phyloP scores from a whole-genome alignment of 2,113 vertebrate species.

The Notothenia rossii region DNA sequence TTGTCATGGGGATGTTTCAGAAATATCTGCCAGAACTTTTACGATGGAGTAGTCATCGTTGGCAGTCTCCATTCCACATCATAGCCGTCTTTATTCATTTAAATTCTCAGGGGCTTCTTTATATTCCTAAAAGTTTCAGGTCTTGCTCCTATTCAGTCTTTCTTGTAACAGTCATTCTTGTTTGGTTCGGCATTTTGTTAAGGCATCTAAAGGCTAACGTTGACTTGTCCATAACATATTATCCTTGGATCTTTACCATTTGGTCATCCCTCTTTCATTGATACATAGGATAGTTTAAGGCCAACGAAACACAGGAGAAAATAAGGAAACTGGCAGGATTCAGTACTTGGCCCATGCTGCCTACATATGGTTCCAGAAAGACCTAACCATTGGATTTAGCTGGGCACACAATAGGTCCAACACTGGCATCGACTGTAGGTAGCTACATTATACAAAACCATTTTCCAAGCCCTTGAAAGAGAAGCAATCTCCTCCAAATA shows the following conservation, averaged over 20 bases:
- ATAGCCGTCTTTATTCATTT: conserved; percentile 26
- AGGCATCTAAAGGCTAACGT: background rate
- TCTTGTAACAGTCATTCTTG: conserved; percentile 16
- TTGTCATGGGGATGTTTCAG: conserved; percentile 22
- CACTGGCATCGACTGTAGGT: background rate
- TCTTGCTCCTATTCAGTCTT: conserved; percentile 29
- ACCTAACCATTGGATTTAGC: conserved; percentile 30
- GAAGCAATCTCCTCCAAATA: background rate
- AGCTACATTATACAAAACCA: conserved; percentile 7
- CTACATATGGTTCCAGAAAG: conserved; percentile 6
- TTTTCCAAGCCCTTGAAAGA: conserved; percentile 26
- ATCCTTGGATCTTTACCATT: background rate
- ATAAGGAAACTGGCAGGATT: background rate
- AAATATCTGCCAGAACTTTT: conserved; percentile 12
- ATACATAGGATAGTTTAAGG: background rate
- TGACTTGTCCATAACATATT: conserved; percentile 17
- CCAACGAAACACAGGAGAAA: background rate
- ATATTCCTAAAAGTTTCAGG: conserved; percentile 20
- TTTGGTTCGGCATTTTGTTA: conserved; percentile 9
- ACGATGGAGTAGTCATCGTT: conserved; percentile 20
- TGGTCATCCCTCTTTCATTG: background rate
- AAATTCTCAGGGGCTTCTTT: conserved; percentile 16
- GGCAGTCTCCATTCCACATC: background rate
- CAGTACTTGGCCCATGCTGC: background rate
- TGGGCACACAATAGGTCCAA: conserved; percentile 13